Evolutionary conservation across 2,113 vertebrate genomes (phyloP).

Genomic region (Oophaga pumilio): DNA sequence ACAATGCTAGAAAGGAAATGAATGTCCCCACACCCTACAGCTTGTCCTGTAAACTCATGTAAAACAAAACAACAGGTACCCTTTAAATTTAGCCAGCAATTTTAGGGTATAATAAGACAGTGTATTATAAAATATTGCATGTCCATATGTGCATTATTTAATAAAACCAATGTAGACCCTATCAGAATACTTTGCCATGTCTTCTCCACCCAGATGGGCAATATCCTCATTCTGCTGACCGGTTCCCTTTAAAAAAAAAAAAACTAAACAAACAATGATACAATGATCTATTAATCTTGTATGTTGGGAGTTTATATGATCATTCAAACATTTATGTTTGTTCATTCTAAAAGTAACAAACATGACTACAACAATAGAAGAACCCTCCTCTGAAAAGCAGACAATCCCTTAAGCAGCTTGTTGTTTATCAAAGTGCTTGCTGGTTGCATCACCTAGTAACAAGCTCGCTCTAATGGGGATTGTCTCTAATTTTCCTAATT

Average conservation of each 20-base stretch:
- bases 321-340: background rate
- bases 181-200: no score
- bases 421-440: constrained; percentile 13
- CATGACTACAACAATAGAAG: background rate
- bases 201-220: no score
- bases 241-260: background rate
- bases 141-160: no score
- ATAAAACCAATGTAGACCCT: no score
- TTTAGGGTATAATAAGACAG: no score
- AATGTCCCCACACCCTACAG: no score
- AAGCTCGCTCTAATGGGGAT: constrained; percentile 20
- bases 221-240: background rate
- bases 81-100: no score
- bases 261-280: background rate
- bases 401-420: constrained; percentile 21
- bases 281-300: background rate
- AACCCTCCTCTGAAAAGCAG: background rate
- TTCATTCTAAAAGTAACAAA: background rate
- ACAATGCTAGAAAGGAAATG: no score
- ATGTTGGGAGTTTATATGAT: background rate
- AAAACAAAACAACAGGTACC: no score
- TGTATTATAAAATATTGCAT: no score
- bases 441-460: constrained; percentile 29
- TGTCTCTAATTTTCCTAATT: constrained; percentile 40
- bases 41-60: no score